A percentile compares a stretch with the other conserved stretches of the same genome.
These are phyloP conservation scores for Gila orcuttii DNA, from an alignment of 2,113 vertebrate genomes.

Conservation along the genomic window DNA sequence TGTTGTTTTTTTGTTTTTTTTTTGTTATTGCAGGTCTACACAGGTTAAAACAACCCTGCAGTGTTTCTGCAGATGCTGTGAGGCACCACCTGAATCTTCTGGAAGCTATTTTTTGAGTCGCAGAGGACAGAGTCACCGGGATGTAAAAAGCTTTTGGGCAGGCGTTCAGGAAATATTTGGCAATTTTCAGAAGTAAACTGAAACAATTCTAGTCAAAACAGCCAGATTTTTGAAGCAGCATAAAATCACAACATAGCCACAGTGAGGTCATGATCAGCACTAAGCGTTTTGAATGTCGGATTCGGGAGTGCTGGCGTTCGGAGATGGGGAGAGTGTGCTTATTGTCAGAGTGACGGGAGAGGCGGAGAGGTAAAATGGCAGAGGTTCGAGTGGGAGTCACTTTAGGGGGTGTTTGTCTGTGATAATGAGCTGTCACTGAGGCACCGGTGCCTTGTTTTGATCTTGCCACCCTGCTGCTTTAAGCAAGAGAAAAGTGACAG, in stretches of 20 bases:
- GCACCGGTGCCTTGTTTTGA: conserved; percentile 45
- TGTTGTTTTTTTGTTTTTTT: background rate
- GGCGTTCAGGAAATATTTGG: conserved; percentile 21
- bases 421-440: conserved; percentile 58
- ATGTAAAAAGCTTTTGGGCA: conserved; percentile 28
- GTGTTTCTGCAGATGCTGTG: conserved; percentile 21
- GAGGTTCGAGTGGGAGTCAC: conserved; percentile 45
- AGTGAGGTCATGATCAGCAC: conserved; percentile 19
- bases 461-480: conserved; percentile 41
- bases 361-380: conserved; percentile 17
- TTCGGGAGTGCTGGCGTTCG: background rate
- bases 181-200: conserved; percentile 15
- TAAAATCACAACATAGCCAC: conserved; percentile 15
- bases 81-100: conserved; percentile 9
- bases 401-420: conserved; percentile 54
- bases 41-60: background rate
- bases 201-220: conserved; percentile 47
- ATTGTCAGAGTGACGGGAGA: conserved; percentile 26
- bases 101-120: conserved; percentile 23
- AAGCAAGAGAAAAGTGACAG: conserved; percentile 53
- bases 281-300: background rate
- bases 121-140: conserved; percentile 14
- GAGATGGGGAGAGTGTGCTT: background rate
- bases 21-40: background rate
- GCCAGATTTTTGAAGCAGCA: conserved; percentile 24